Base-by-base conservation (phyloP, 2,888 invertebrate species). In the Busseola fusca region DNA sequence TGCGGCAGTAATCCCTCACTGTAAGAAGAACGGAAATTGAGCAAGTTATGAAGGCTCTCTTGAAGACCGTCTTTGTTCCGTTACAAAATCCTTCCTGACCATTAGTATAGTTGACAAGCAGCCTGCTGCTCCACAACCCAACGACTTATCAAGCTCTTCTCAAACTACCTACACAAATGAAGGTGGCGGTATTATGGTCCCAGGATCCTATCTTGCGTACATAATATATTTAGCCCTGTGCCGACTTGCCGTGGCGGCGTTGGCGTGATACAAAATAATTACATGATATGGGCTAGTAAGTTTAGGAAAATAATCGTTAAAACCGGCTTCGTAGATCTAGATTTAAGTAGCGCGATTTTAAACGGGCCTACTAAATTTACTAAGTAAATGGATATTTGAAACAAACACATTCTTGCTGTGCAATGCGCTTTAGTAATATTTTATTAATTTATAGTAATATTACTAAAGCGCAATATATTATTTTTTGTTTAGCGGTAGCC, bases 191-290 rank as follows among this genome's bases (percentile, higher is more conserved):
- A 40, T 71, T 59, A 64, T 54, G 40, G 63, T 25, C 62, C 42
- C 68, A 56, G 70, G 72, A 59, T 78, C 52, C 69, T 64, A 78
- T 76, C 69, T 66, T 57, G 37, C 25, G 56, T 67, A 66, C 40
- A 63, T 58, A 64, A 78, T 65, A 67, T 54, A 40, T 60, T 67
- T 69, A 58, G 57, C 30, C 37, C 30, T 52, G 40, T n/a, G 62
- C 57, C 37, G 59, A 69, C 37, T 67, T 58, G 64, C 64, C 57
- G 52, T 34, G 48, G 81, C 66, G 27, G 64, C 42, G 70, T 56
- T 85, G 68, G 82, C 84, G 84, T 84, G 84, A 78, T 80, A 73
- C 37, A 78, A 78, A 73, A 78, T 77, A 85, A 84, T 85, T 80
- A 84, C 69, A 75, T 80, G 69, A 78, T 82, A 83, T 76, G 76